Base-by-base conservation (phyloP, 37 sponge, comb jelly and placozoan genomes). In the Beroe ovata region DNA sequence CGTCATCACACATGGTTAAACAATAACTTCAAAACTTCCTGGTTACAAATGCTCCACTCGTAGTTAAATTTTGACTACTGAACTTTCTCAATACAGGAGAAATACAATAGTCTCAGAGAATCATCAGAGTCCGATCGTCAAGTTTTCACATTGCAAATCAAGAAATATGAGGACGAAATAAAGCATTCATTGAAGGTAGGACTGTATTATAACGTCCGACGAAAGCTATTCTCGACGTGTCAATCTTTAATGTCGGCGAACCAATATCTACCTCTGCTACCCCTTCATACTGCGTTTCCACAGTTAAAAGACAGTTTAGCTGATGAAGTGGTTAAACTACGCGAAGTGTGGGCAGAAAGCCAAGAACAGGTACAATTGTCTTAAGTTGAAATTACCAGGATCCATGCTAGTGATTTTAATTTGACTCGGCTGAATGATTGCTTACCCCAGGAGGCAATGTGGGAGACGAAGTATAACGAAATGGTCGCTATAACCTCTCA, bases 281-380 rank as follows among this genome's bases (percentile, higher is more conserved):
- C n/a, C n/a, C n/a, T n/a, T n/a, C n/a, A n/a, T n/a, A n/a, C n/a
- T n/a, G n/a, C n/a, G n/a, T n/a, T 6, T 69, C 38, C n/a, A 20
- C 8, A 77, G 84, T 42, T 77, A 21, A 77, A 77, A 42, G 84
- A 77, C 29, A 77, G 33, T 21, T 54, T 77, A 14, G 38, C 84
- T 14, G 84, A 77, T 21, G 84, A 77, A 40, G 84, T 77, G 4
- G 84, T 77, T 0, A 38, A 36, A 29, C 25, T 77, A 25, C n/a
- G 84, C 28, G 84, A 77, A 40, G 84, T 77, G n/a, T 77, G 84
- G 84, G 84, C 84, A 18, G 84, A 77, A 33, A 77, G 84, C n/a
- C 84, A 77, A 25, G 84, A 77, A 41, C 84, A 77, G 84, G 84
- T 77, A 71, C 6, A 29, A n/a, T n/a, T n/a, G n/a, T n/a, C n/a